Base-by-base conservation (phyloP, 2,797 vertebrate species). In the Ceryle rudis region DNA sequence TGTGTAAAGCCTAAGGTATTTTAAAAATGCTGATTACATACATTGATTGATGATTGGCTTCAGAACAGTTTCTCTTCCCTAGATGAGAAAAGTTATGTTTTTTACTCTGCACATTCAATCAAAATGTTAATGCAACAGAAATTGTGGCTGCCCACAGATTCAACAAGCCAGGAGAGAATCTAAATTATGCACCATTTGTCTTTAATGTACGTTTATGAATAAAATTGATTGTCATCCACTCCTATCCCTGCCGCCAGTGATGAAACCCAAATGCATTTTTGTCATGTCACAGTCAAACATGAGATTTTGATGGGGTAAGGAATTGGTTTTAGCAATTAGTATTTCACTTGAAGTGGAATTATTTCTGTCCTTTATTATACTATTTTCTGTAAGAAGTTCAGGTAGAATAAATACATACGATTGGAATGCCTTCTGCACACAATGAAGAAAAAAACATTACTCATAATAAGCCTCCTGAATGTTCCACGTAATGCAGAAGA, bases 31-130 rank as follows among this genome's bases (percentile, higher is more conserved):
- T 97, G 95, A 98, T 98, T 98, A 88, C 90, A 95, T 96, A 89
- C 97, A 97, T 97, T 98, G 98, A 98, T 97, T 98, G 98, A 98
- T 97, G 97, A 98, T 97, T 98, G 96, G 78, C 89, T 98, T 97
- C 95, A 96, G 95, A 98, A 97, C 91, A 95, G 92, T 97, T 97
- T 98, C 97, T 88, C 89, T 96, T 95, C 84, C 79, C 90, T 95
- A 91, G 96, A 96, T 96, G 94, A 95, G 95, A 96, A 96, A 97
- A 97, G 90, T 96, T 97, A 95, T 73, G 75, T 85, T 91, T 97
- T 97, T 98, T 97, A 98, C 97, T 95, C 97, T 95, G 89, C 93
- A 97, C 79, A 91, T 98, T 98, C 97, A 97, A 98, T 98, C 98
- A 98, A 98, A 98, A 98, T 98, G 97, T 95, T 97, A 98, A 98